Conservation (phyloP, 2,113 vertebrate species). For the Lepisosteus oculatus region DNA sequence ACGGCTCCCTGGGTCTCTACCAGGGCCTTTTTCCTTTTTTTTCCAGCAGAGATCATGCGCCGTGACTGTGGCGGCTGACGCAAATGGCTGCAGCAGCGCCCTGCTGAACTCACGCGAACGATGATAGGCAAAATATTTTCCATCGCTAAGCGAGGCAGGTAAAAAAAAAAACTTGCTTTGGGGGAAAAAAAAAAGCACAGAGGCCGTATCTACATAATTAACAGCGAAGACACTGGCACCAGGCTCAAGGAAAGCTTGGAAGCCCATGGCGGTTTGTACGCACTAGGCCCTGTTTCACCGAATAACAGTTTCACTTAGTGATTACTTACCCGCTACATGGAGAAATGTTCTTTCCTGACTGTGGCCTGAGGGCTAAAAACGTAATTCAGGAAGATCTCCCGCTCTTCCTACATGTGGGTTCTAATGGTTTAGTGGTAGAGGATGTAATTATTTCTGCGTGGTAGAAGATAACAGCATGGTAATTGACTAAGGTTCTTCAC, state of each 20-base stretch:
- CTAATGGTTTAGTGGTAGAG: too few species aligned
- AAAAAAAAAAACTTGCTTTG: slow-evolving; percentile 16
- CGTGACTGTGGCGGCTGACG: slow-evolving; percentile 47
- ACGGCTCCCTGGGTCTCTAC: slow-evolving; percentile 27
- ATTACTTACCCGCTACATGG: too few species aligned
- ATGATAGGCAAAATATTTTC: slow-evolving; percentile 33
- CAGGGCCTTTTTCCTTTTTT: slow-evolving; percentile 46
- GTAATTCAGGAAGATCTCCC: too few species aligned
- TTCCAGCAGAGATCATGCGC: slow-evolving; percentile 59
- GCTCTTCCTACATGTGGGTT: too few species aligned
- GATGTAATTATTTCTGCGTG: too few species aligned
- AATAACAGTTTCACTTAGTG: too few species aligned
- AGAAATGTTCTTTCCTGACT: too few species aligned
- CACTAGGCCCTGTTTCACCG: too few species aligned
- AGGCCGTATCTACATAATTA: slow-evolving; percentile 29
- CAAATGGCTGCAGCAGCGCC: slow-evolving; percentile 34
- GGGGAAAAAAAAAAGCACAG: slow-evolving; percentile 2
- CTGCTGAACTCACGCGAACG: slow-evolving; percentile 29
- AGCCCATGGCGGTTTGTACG: slow-evolving; percentile 10
- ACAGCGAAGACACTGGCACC: slow-evolving; percentile 10
- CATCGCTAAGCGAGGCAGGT: slow-evolving; percentile 21
- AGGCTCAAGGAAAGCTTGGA: too few species aligned
- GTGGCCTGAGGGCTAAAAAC: too few species aligned
- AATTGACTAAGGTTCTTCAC: too few species aligned
- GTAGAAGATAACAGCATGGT: too few species aligned